Percentiles rank a stretch among this genome's conserved stretches.
Conservation (phyloP, 2,888 invertebrate genomes). For the Abrostola triplasia region DNA sequence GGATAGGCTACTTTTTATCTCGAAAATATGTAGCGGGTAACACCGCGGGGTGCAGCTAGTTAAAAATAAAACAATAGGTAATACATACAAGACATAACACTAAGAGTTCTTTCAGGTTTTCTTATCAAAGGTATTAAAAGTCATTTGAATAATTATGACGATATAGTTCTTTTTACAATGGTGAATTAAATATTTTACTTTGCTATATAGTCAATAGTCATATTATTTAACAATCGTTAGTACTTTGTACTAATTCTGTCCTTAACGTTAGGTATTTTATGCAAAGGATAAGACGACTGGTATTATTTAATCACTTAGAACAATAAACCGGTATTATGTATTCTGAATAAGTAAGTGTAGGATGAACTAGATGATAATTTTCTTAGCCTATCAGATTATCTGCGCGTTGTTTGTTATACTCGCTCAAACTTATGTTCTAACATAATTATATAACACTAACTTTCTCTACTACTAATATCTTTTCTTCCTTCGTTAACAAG, state of each 20-base stretch:
- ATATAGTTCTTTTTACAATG: no score
- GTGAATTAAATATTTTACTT: no score
- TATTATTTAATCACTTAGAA: neutral
- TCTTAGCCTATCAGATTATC: slow-evolving; percentile 17
- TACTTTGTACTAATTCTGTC: no score
- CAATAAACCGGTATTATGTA: slow-evolving; percentile 1
- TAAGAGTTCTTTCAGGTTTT: neutral
- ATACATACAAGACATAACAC: no score
- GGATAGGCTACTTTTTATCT: no score
- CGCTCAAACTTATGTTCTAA: slow-evolving; percentile 13
- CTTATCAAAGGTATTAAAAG: neutral
- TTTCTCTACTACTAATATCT: slow-evolving; percentile 36
- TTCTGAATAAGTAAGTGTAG: slow-evolving; percentile 11
- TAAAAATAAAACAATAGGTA: no score
- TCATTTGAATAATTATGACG: neutral
- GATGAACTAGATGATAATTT: slow-evolving; percentile 21
- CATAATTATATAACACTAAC: slow-evolving; percentile 25
- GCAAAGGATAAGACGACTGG: neutral
- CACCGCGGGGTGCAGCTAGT: no score
- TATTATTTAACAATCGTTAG: no score
- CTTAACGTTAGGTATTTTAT: neutral
- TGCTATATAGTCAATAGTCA: no score
- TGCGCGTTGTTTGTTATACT: slow-evolving; percentile 14
- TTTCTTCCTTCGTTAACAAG: slow-evolving; percentile 36
- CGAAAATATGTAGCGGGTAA: no score